Base-by-base conservation (phyloP, 2,113 vertebrate species). In the Clarias gariepinus region DNA sequence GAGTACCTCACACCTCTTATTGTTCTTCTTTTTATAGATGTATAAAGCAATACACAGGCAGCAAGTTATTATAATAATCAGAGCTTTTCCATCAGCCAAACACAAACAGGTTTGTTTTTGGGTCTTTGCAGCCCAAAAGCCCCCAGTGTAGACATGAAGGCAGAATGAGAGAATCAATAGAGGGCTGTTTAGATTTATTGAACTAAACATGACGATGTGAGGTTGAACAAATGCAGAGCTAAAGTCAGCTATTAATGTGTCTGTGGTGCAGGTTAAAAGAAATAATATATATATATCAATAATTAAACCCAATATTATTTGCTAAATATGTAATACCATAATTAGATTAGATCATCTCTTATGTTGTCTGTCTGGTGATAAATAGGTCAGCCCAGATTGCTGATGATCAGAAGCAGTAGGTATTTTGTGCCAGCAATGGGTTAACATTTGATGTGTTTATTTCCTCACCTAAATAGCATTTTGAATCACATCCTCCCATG, bases 1-100 rank as follows among this genome's bases (percentile, higher is more conserved):
- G 79, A 85, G 73, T 87, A 86, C 71, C 77, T 86, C 86, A 71
- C 82, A 87, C 85, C 84, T 91, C 89, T 92, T 92, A 92, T 91
- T 89, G 41, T 47, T 33, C 53, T 61, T 83, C 74, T 83, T 58
- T 83, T 89, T 47, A n/a, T 80, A 55, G 82, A 87, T 60, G 73
- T 79, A 77, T 89, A 92, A 93, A 28, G n/a, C 15, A 53, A 11
- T 92, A 94, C 85, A 89, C 76, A 82, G 84, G 80, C 81, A 89
- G 82, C 60, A 58, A 81, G 57, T 90, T 88, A 83, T 87, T 86
- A 74, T 87, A 91, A 88, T 83, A 84, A 89, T 89, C 58, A 91
- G 85, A 76, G 73, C 76, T 83, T 85, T 52, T 2, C 83, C 28
- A 55, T 81, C 68, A 82, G 30, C 47, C 73, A 55, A 76, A 58